These are phyloP conservation scores for Raphicerus campestris DNA, from an alignment of 2,113 vertebrate genomes.

Conservation along the genomic window DNA sequence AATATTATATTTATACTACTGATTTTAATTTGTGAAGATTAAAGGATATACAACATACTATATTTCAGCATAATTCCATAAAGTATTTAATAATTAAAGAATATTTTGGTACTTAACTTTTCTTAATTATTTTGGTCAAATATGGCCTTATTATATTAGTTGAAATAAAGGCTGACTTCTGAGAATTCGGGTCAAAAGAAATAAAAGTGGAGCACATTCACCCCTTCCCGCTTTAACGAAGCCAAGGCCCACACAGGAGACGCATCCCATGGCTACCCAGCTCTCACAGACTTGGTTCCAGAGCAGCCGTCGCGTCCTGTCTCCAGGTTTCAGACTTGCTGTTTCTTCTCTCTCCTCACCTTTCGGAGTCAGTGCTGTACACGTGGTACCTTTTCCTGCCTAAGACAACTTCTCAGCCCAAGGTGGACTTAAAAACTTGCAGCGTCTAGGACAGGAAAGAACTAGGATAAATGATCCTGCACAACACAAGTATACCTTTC, in stretches of 20 bases:
- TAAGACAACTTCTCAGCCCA: background rate
- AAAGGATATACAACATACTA: background rate
- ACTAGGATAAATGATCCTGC: background rate
- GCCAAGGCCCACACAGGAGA: background rate
- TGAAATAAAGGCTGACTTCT: constrained; percentile 12
- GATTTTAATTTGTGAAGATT: background rate
- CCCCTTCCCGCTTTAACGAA: background rate
- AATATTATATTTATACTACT: background rate
- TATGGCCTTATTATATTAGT: background rate
- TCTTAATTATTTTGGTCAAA: constrained; percentile 15
- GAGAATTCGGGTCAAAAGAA: background rate
- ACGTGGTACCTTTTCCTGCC: background rate
- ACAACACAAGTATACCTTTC: background rate
- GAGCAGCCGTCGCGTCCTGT: background rate
- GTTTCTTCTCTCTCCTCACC: background rate
- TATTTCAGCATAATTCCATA: background rate
- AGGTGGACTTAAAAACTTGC: background rate
- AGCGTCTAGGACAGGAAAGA: background rate
- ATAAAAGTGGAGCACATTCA: background rate
- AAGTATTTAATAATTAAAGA: background rate
- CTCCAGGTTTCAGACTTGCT: background rate
- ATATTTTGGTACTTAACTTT: background rate
- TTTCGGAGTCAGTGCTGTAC: background rate
- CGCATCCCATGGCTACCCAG: background rate
- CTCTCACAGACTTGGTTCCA: background rate